Percentiles rank a stretch among this genome's conserved stretches.
These are phyloP conservation scores for Acheta domesticus DNA, from an alignment of 2,888 invertebrate species.

Conservation along the genomic window DNA sequence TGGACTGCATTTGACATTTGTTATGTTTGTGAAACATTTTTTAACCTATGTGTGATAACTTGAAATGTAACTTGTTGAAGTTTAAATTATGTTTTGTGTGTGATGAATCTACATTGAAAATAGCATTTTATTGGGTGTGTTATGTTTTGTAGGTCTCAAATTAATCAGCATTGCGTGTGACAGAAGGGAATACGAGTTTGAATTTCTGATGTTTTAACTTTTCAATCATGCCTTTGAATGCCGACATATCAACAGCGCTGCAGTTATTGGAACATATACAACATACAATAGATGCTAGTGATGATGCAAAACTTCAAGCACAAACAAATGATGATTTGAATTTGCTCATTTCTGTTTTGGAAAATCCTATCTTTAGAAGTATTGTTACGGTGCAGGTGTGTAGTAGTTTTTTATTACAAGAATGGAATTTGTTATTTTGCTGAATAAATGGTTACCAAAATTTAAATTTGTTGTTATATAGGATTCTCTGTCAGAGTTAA, in stretches of 20 bases:
- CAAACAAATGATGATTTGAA: conserved; percentile 75
- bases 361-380: conserved; percentile 87
- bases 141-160: neutral
- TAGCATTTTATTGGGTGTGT: neutral
- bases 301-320: conserved; percentile 75
- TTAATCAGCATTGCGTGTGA: too few relatives aligned
- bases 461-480: conserved; percentile 48
- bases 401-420: neutral
- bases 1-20: neutral
- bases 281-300: conserved; percentile 76
- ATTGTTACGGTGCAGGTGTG: conserved; percentile 70
- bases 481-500: conserved; percentile 84
- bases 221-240: conserved; percentile 35
- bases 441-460: too few relatives aligned
- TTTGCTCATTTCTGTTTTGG: conserved; percentile 72
- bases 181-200: too few relatives aligned
- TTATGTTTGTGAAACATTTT: neutral
- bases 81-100: neutral
- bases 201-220: neutral
- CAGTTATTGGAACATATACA: conserved; percentile 87
- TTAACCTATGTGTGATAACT: neutral
- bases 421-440: too few relatives aligned
- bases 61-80: neutral
- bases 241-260: conserved; percentile 82
- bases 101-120: neutral